These are phyloP conservation scores for Platorchestia sp. DNA, from an alignment of 1,140 invertebrate species.

Conservation along the genomic window DNA sequence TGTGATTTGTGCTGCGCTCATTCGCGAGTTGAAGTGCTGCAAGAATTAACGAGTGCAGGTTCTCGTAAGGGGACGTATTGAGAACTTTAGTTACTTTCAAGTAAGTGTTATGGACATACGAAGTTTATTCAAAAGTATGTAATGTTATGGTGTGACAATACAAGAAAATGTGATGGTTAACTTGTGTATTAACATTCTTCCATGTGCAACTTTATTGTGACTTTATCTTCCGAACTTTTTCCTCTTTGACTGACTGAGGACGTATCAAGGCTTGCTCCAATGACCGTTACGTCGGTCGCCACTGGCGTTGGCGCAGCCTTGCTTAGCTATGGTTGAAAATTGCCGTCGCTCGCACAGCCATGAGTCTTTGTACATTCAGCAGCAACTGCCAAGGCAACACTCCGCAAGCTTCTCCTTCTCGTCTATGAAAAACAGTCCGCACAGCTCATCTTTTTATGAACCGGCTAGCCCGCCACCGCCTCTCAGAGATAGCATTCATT, in stretches of 20 bases:
- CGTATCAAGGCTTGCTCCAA: neutral
- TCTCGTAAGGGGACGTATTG: neutral
- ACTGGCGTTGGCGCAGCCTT: constrained; percentile 18
- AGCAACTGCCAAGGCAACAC: constrained; percentile 38
- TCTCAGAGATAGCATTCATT: constrained; percentile 22
- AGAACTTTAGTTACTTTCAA: neutral
- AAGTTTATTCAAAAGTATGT: neutral
- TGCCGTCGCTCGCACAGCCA: constrained; percentile 42
- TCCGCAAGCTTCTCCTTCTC: constrained; percentile 38
- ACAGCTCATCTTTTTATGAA: constrained; percentile 33
- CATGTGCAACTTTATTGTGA: neutral
- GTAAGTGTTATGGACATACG: neutral
- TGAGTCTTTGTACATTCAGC: constrained; percentile 44
- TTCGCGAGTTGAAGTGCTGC: neutral
- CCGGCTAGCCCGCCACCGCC: constrained; percentile 30
- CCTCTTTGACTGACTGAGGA: neutral
- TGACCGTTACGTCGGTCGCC: constrained; percentile 22
- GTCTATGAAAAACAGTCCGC: constrained; percentile 42
- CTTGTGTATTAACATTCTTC: neutral
- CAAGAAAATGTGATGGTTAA: neutral
- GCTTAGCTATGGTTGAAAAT: constrained; percentile 55
- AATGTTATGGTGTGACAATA: neutral
- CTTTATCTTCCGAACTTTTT: neutral
- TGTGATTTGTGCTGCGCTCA: neutral
- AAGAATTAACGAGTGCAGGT: neutral